Conservation (phyloP, 2,888 invertebrate genomes). For the Eupithecia pulchellata region DNA sequence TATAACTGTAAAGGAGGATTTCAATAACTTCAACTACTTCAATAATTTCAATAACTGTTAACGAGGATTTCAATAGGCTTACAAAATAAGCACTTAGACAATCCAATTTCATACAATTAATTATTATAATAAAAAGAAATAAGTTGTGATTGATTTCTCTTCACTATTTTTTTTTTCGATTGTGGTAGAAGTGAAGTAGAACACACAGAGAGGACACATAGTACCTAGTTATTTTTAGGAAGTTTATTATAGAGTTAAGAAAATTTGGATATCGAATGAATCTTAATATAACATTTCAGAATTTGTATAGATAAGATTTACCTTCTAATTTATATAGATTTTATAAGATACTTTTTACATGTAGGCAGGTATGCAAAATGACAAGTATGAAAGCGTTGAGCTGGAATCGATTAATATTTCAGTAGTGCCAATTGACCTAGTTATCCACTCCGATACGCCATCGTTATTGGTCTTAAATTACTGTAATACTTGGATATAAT, state of each 20-base stretch:
- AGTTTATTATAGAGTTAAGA: neutral
- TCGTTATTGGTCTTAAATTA: neutral
- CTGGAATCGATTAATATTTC: constrained; percentile 13
- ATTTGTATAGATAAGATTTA: no score
- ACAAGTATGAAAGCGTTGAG: constrained; percentile 1
- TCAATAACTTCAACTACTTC: no score
- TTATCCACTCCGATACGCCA: constrained; percentile 7
- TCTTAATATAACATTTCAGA: neutral
- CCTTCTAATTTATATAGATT: neutral
- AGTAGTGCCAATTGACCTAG: constrained; percentile 15
- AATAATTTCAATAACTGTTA: no score
- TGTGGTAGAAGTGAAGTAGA: no score
- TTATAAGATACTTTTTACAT: neutral
- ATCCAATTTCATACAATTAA: no score
- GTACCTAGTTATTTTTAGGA: no score
- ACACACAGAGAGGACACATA: no score
- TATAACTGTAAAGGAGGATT: constrained; percentile 19
- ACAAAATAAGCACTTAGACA: no score
- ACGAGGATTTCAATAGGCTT: no score
- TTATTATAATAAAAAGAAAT: no score
- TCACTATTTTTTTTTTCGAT: no score
- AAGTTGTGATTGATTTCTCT: no score
- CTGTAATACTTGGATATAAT: neutral
- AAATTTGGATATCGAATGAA: neutral
- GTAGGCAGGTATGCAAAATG: neutral